Percentiles rank a stretch among this genome's conserved stretches.
These are phyloP conservation scores for Muscina levida DNA, from an alignment of 2,888 invertebrate species.

Conservation along the genomic window DNA sequence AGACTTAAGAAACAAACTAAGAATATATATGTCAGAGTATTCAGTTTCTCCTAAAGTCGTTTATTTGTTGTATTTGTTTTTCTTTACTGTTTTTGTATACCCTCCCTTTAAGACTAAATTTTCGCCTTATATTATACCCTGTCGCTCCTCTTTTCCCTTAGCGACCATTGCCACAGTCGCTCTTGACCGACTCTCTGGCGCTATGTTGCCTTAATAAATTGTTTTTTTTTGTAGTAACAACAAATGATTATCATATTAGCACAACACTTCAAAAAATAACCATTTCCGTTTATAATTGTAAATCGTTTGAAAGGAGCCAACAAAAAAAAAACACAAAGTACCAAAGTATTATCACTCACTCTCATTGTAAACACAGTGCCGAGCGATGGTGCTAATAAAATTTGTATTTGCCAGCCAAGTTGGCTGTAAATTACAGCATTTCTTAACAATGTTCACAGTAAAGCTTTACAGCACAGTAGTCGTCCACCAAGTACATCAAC, in stretches of 20 bases:
- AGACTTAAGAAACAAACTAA: no score
- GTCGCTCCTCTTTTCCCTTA: background rate
- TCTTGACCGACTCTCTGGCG: background rate
- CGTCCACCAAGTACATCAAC: no score
- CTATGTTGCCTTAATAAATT: no score
- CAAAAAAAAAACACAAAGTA: background rate
- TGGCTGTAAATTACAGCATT: slow-evolving; percentile 32
- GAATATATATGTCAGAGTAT: no score
- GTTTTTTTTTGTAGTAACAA: no score
- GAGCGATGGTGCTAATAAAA: slow-evolving; percentile 3
- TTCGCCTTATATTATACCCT: no score
- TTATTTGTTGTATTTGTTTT: no score
- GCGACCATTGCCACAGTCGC: background rate
- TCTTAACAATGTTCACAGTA: background rate
- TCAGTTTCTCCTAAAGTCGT: no score
- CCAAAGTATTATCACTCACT: background rate
- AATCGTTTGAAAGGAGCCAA: background rate
- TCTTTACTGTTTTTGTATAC: no score
- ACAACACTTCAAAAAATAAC: no score
- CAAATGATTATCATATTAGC: slow-evolving; percentile 6
- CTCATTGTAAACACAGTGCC: background rate
- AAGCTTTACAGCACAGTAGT: no score
- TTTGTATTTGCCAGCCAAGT: background rate
- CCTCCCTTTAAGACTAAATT: no score
- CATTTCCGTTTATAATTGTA: slow-evolving; percentile 31